A percentile compares a stretch with the other conserved stretches of the same genome.
Evolutionary conservation across 2,113 vertebrate species (phyloP).

Genomic region (Microcebus tavaratra): DNA sequence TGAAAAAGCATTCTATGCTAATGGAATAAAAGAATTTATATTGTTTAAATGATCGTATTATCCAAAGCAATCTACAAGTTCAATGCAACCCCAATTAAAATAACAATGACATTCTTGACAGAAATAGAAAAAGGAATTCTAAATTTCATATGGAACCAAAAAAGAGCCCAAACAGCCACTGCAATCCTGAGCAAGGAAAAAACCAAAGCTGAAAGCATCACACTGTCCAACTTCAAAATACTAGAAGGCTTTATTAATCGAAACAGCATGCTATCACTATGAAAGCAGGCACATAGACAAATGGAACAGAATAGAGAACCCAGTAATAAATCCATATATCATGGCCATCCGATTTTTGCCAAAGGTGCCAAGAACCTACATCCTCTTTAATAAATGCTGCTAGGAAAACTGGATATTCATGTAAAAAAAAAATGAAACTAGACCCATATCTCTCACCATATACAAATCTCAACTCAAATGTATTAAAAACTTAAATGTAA

Average conservation of each 20-base stretch:
- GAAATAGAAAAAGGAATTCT: neutral
- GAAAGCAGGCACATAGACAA: neutral
- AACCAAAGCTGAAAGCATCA: neutral
- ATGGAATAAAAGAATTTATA: neutral
- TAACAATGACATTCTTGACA: neutral
- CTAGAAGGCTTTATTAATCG: neutral
- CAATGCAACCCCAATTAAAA: neutral
- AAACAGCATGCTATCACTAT: neutral
- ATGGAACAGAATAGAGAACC: neutral
- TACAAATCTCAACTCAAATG: neutral
- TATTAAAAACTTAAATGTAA: neutral
- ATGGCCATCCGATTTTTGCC: neutral
- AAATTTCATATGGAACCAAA: neutral
- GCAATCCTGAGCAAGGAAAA: neutral
- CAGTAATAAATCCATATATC: neutral
- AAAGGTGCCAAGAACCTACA: neutral
- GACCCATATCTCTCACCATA: neutral
- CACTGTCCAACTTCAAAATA: neutral
- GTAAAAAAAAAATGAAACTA: too few relatives aligned
- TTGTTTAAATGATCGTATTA: neutral
- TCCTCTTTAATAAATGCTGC: neutral
- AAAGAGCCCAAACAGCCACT: neutral
- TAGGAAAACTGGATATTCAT: too few relatives aligned
- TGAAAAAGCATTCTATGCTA: neutral
- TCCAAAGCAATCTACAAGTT: neutral